These are phyloP conservation scores for Grapholita molesta DNA, from an alignment of 1,140 invertebrate genomes.

Conservation along the genomic window DNA sequence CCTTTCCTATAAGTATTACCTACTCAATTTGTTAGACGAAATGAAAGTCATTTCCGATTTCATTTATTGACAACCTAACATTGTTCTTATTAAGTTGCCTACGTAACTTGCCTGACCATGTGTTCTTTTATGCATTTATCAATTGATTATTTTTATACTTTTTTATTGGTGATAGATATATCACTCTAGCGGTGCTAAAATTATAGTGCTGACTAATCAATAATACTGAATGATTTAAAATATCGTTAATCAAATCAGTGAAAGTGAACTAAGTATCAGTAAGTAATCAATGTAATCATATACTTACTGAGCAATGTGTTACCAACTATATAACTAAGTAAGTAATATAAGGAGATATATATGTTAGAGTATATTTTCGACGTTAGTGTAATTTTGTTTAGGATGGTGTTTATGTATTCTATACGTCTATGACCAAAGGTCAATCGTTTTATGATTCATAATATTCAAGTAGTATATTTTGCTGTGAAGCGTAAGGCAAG, in stretches of 20 bases:
- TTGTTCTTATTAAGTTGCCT: neutral
- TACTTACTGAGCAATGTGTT: neutral
- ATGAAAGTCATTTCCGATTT: neutral
- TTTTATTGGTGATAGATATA: neutral
- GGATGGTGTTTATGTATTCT: neutral
- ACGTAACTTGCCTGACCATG: neutral
- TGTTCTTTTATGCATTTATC: neutral
- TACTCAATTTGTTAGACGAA: neutral
- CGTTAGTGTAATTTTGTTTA: neutral
- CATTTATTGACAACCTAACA: neutral
- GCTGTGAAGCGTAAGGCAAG: constrained; percentile 1
- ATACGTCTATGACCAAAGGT: neutral
- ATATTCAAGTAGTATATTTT: neutral
- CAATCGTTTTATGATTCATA: neutral
- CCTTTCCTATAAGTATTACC: neutral
- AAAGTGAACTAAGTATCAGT: neutral
- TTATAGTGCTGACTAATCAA: neutral
- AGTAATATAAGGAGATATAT: neutral
- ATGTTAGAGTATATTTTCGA: neutral
- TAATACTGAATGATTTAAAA: too few species aligned
- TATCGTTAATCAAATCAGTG: neutral
- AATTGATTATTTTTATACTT: neutral
- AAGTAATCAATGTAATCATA: neutral
- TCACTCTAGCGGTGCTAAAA: neutral
- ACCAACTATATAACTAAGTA: too few species aligned